Evolutionary conservation across 2,113 vertebrate genomes (phyloP), one percentile per base, ranked within the genome.

Genomic region (Lycaon pictus): DNA sequence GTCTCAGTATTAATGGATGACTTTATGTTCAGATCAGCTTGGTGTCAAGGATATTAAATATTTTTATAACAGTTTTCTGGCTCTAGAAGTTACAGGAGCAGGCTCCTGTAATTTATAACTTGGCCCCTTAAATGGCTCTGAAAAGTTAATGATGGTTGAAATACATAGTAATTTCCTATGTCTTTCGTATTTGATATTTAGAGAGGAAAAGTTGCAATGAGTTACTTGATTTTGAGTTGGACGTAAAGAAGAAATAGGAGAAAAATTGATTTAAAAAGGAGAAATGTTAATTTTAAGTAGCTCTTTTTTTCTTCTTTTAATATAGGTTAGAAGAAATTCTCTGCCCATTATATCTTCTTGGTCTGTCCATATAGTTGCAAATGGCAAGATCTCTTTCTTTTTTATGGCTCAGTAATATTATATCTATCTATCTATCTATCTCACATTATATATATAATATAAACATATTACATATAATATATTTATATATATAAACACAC

Each of bases 271-370:
- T 58, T 43, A 77, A 65, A 90, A 16, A 69, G 27, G 69, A 92
- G 58, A 92, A 93, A 58, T 48, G 4, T 6, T 90, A 55, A 69
- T 71, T 93, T 95, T 76, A 82, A 43, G 74, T 53, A 83, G 51
- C 32, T 92, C 27, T 89, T 72, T 55, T 37, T 96, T 62, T 74
- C 17, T 93, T 27, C 65, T 88, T 92, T 95, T 77, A 97, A 91
- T 11, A 79, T 82, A 93, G 97, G 98, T 90, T 97, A 85, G 74
- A 97, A 87, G 95, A 93, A 97, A 63, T 97, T 88, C 85, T 98
- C 56, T 98, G 95, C 72, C 95, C 95, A 37, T 72, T 72, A 7
- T 69, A 35, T 35, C 67, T 69, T 69, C 67, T 69, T 19, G 67
- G 32, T 72, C 32, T 19, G 6, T 72, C 19, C 19, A 37, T 37